Evolutionary conservation across 2,888 invertebrate genomes (phyloP).

Genomic region (Drosophila borborema): DNA sequence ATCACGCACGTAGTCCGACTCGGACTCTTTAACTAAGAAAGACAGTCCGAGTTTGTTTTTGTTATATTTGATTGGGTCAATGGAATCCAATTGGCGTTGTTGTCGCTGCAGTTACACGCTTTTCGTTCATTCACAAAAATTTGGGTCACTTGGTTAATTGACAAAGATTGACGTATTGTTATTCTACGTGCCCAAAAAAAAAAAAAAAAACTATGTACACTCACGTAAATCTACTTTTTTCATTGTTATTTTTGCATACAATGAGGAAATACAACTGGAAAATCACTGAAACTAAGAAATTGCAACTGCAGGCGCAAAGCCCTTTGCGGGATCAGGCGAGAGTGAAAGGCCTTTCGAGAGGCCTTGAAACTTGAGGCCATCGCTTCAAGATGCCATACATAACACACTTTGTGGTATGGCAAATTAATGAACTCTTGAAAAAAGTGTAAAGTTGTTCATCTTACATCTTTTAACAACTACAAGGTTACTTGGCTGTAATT

Average conservation of each 20-base stretch:
- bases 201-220: slow-evolving; percentile 65
- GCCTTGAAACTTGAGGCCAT: slow-evolving; percentile 41
- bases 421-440: slow-evolving; percentile 22
- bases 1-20: slow-evolving; percentile 10
- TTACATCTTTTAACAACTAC: slow-evolving; percentile 28
- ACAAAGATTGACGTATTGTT: slow-evolving; percentile 80
- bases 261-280: slow-evolving; percentile 70
- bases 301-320: slow-evolving; percentile 24
- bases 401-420: slow-evolving; percentile 22
- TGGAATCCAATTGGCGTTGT: slow-evolving; percentile 75
- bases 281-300: slow-evolving; percentile 42
- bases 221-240: slow-evolving; percentile 16
- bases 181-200: slow-evolving; percentile 68
- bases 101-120: slow-evolving; percentile 61
- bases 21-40: slow-evolving; percentile 30
- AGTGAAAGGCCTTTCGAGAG: slow-evolving; percentile 43
- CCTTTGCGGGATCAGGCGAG: not conserved
- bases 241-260: slow-evolving; percentile 54
- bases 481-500: slow-evolving; percentile 45
- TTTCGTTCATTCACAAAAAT: slow-evolving; percentile 49
- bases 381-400: slow-evolving; percentile 20
- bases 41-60: slow-evolving; percentile 32
- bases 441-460: slow-evolving; percentile 24
- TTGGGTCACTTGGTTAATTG: slow-evolving; percentile 78
- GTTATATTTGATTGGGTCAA: slow-evolving; percentile 75